Conservation (phyloP, 2,797 vertebrate species). For the Heteromormyrus szaboi region DNA sequence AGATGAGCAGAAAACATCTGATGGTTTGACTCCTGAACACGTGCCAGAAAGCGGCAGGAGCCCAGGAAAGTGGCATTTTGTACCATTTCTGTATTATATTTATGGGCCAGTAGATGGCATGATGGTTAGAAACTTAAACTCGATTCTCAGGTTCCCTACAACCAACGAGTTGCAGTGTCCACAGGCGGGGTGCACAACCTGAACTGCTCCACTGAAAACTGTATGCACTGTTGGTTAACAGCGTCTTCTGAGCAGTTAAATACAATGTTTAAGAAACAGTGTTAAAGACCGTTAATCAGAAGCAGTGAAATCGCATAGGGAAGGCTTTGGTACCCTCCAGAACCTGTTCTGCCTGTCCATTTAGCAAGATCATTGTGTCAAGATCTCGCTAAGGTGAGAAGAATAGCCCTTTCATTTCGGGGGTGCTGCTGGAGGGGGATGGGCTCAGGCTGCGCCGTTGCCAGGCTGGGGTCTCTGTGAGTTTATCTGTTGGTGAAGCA, state of each 20-base stretch:
- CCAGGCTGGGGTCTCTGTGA: not conserved
- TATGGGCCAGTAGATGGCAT: not conserved
- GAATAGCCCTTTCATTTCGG: not conserved
- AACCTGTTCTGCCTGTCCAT: not conserved
- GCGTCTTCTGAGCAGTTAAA: not conserved
- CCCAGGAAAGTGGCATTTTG: not conserved
- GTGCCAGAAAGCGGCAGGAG: not conserved
- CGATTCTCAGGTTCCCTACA: not conserved
- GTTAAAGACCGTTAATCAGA: not conserved
- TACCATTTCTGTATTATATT: not conserved
- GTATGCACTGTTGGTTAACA: not conserved
- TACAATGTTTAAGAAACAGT: not conserved
- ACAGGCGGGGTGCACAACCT: not conserved
- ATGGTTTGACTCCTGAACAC: not conserved
- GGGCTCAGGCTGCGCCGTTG: not conserved
- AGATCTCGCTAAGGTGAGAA: not conserved
- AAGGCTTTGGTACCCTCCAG: not conserved
- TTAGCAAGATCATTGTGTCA: conserved; percentile 10
- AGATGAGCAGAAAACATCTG: not conserved
- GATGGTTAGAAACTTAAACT: not conserved
- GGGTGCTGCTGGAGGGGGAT: not conserved
- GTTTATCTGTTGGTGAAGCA: not conserved
- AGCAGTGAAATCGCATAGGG: not conserved
- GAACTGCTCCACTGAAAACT: not conserved
- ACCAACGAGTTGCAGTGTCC: not conserved